Base-by-base conservation (phyloP, 2,113 vertebrate species). In the Triplophysa tibetana region DNA sequence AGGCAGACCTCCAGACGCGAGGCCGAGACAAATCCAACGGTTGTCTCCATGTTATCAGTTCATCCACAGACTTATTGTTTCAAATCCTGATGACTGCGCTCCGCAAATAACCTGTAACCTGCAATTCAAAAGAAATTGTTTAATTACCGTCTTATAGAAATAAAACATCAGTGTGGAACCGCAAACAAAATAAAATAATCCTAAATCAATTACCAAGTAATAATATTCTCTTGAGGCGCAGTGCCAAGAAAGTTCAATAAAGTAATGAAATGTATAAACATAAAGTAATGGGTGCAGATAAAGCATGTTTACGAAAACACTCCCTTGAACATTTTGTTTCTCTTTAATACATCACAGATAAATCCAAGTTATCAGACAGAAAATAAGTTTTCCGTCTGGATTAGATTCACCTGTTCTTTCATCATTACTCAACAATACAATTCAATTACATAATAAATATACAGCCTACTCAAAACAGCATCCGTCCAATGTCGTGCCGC, bases 1-100 rank as follows among this genome's bases (percentile, higher is more conserved):
- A n/a, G 19, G 21, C 21, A 54, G 76, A 63, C 84, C 86, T 88
- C 84, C 89, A 88, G 74, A 70, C 45, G 19, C 82, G 75, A 84
- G 70, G 58, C 38, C 23, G 23, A 66, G 81, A 72, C 21, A 58
- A 64, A 62, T 79, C 54, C 70, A 86, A 86, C 60, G 87, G 86
- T 77, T 79, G 8, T 48, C 81, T 82, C 70, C 50, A 38, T 50
- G 81, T 83, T 81, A 74, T 74, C 61, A 24, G 38, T 38, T 38
- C 33, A 38, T 38, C 33, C 33, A 38, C n/a, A 58, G 54, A 58
- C 26, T 77, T 78, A 88, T 80, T 81, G 80, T 66, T 74, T 63
- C 23, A 69, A 74, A 45, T 21, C 41, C 29, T 64, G 72, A 70
- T 50, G 21, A 48, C 79, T 68, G n/a, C 41, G 41, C 14, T 68